Evolutionary conservation across 2,888 invertebrate species (phyloP).

Genomic region (Trichacis sp.): DNA sequence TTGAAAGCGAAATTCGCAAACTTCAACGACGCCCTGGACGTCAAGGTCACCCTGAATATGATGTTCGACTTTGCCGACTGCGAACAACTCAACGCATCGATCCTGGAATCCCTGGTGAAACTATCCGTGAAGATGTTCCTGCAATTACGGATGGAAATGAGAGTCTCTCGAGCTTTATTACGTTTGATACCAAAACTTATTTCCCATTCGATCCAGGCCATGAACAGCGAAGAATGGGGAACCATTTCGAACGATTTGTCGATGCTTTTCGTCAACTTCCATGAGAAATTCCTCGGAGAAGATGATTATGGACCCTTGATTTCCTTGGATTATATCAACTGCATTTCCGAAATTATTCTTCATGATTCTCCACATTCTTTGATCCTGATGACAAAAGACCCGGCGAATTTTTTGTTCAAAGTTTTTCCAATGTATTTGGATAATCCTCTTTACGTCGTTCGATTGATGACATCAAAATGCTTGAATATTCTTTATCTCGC

Average conservation of each 20-base stretch:
- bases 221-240: not conserved
- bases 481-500: constrained; percentile 61
- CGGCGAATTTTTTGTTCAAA: constrained; percentile 14
- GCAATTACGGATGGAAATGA: constrained; percentile 56
- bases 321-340: constrained; percentile 64
- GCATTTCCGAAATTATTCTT: constrained; percentile 64
- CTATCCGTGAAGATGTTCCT: constrained; percentile 59
- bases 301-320: constrained; percentile 64
- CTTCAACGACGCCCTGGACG: constrained; percentile 43
- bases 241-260: constrained; percentile 30
- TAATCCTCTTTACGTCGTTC: constrained; percentile 65
- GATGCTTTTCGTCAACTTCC: constrained; percentile 35
- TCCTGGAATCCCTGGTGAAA: constrained; percentile 54
- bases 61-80: constrained; percentile 57
- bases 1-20: constrained; percentile 53
- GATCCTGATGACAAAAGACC: constrained; percentile 22
- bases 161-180: constrained; percentile 60
- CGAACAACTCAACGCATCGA: constrained; percentile 42
- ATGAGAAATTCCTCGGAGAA: constrained; percentile 27
- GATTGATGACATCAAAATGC: constrained; percentile 66
- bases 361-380: constrained; percentile 51
- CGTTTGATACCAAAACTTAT: constrained; percentile 57
- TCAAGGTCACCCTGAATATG: constrained; percentile 59
- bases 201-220: constrained; percentile 25
- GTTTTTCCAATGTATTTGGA: constrained; percentile 56